These are phyloP conservation scores for Polietes domitor DNA, from an alignment of 2,888 invertebrate species.

Conservation along the genomic window DNA sequence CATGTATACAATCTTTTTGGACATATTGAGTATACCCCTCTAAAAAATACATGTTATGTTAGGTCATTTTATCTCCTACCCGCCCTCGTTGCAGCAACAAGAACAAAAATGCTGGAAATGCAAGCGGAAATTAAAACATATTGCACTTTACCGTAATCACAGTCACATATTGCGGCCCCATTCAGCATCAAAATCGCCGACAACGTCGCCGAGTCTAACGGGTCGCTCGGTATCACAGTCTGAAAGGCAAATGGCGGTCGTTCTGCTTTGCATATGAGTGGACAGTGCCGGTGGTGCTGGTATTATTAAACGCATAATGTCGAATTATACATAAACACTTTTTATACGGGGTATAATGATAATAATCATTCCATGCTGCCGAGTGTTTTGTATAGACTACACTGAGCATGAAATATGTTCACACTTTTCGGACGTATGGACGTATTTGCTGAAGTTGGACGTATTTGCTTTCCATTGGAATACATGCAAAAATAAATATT, in stretches of 20 bases:
- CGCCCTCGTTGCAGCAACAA: not conserved
- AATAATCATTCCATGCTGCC: not conserved
- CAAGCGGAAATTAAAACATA: slow-evolving; percentile 63
- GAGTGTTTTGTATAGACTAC: not conserved
- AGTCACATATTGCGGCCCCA: not conserved
- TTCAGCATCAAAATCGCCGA: not conserved
- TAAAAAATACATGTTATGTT: too few relatives aligned
- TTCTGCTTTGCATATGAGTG: not conserved
- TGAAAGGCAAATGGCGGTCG: not conserved
- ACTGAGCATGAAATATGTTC: not conserved
- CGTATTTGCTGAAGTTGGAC: too few relatives aligned
- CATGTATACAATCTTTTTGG: too few relatives aligned
- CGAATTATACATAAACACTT: not conserved
- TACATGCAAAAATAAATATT: too few relatives aligned
- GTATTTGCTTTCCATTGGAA: too few relatives aligned
- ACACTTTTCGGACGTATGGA: not conserved
- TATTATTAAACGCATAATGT: slow-evolving; percentile 19
- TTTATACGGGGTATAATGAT: not conserved
- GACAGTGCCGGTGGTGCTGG: not conserved
- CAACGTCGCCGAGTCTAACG: slow-evolving; percentile 8
- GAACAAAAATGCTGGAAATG: slow-evolving; percentile 34
- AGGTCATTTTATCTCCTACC: not conserved
- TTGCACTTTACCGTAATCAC: slow-evolving; percentile 42
- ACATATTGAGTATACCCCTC: too few relatives aligned
- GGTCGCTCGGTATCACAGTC: slow-evolving; percentile 15